Base-by-base conservation (phyloP, 2,113 vertebrate species). In the Dermatemys mawii region DNA sequence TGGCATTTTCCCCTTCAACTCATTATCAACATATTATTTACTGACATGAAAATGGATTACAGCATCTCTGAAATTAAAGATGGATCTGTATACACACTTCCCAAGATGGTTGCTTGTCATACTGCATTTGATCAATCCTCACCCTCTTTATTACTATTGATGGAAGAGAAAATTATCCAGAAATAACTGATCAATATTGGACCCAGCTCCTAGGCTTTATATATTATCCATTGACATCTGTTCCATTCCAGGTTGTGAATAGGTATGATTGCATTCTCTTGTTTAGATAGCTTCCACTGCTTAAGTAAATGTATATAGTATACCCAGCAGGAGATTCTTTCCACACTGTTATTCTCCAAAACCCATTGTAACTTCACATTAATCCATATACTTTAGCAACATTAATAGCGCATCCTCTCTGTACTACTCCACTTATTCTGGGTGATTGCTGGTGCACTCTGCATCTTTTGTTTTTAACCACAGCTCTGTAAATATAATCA, bases 1-100 rank as follows among this genome's bases (percentile, higher is more conserved):
- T 84, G 86, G 38, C 67, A 94, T 95, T 97, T 97, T 67, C 92
- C 88, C 91, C 86, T 92, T 81, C 79, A 95, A 27, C 17, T n/a
- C 76, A 75, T 60, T 82, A 94, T 98, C 94, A 97, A 73, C 75
- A 83, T 94, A 96, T 95, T 95, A 88, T 93, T 76, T 73, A 41
- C 90, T 90, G 90, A 95, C 96, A 97, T 97, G 95, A 98, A 98
- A 98, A 98, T 95, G 93, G 96, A 97, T 98, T 96, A 94, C 54
- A 93, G 55, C 92, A 93, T 96, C 89, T 96, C 80, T 88, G 92
- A 97, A 98, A 98, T 98, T 98, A 98, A 98, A 98, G 97, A 98
- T 97, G 94, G 94, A 97, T 98, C 95, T 96, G 49, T 97, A 73
- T 90, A 93, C 63, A 90, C 95, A 95, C 98, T 98, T 98, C 96